Conservation (phyloP, 2,888 invertebrate genomes). For the Aleiodes leptofemur region DNA sequence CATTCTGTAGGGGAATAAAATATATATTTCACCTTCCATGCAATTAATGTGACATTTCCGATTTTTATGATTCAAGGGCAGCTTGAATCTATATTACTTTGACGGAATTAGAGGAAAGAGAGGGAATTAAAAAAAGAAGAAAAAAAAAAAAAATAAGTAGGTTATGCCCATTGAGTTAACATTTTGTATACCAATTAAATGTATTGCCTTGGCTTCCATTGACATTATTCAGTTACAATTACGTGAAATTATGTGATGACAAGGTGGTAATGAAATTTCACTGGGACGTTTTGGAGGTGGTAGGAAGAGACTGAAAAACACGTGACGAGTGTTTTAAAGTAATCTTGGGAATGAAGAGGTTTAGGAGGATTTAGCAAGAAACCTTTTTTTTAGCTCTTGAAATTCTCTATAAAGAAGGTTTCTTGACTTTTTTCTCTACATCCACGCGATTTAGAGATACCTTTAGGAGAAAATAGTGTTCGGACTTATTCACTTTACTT, state of each 20-base stretch:
- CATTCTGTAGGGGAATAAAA: slow-evolving; percentile 6
- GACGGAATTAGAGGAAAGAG: slow-evolving; percentile 37
- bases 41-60: slow-evolving; percentile 53
- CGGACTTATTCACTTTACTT: no score
- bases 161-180: slow-evolving; percentile 58
- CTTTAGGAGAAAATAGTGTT: no score
- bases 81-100: slow-evolving; percentile 47
- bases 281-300: no score
- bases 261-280: not conserved
- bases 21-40: slow-evolving; percentile 23
- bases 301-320: no score
- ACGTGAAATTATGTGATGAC: slow-evolving; percentile 45
- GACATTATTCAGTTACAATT: slow-evolving; percentile 45
- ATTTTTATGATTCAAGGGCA: slow-evolving; percentile 53
- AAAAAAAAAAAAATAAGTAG: slow-evolving; percentile 53
- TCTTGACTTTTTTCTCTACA: no score
- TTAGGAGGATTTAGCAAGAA: not conserved
- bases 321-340: no score
- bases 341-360: not conserved
- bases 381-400: no score
- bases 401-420: no score
- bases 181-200: slow-evolving; percentile 54
- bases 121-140: no score
- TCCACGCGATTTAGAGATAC: no score
- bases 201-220: slow-evolving; percentile 58